These are phyloP conservation scores for Mus spretus DNA, from an alignment of 2,797 vertebrate genomes.

Conservation along the genomic window DNA sequence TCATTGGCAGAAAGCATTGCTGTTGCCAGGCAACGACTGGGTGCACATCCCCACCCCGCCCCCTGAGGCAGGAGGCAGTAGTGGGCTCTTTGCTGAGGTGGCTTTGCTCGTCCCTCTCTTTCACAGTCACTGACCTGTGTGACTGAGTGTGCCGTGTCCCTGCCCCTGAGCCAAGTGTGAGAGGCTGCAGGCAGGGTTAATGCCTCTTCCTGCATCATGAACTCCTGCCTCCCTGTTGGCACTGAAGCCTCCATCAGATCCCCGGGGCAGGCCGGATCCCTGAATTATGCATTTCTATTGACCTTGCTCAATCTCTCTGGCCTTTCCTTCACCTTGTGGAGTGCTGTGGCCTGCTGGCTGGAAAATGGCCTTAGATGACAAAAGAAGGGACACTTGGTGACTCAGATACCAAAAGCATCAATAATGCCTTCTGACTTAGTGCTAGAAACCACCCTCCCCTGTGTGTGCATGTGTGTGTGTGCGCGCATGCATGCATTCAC, in stretches of 20 bases:
- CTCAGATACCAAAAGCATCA: not conserved
- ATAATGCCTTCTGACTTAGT: not conserved
- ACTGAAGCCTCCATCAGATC: not conserved
- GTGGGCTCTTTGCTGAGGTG: not conserved
- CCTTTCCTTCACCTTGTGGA: not conserved
- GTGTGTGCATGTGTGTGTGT: not conserved
- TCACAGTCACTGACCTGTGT: not conserved
- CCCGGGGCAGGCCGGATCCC: not conserved
- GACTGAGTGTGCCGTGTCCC: not conserved
- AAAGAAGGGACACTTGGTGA: not conserved
- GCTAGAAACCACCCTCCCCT: not conserved
- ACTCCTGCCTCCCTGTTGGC: fast-evolving
- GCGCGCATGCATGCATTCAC: not conserved
- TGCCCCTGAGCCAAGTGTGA: not conserved
- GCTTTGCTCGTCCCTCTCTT: fast-evolving
- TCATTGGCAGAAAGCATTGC: slow-evolving; percentile 34
- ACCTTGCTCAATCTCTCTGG: not conserved
- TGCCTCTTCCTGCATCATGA: fast-evolving
- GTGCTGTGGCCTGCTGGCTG: not conserved
- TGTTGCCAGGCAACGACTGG: slow-evolving; percentile 65
- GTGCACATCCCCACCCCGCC: not conserved
- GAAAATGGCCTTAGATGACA: not conserved
- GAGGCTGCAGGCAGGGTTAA: not conserved
- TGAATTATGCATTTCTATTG: slow-evolving; percentile 37
- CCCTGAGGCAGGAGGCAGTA: not conserved